A percentile compares a stretch with the other conserved stretches of the same genome.
phyloP scores from a whole-genome alignment of 2,113 vertebrate genomes.

The Vombatus ursinus region DNA sequence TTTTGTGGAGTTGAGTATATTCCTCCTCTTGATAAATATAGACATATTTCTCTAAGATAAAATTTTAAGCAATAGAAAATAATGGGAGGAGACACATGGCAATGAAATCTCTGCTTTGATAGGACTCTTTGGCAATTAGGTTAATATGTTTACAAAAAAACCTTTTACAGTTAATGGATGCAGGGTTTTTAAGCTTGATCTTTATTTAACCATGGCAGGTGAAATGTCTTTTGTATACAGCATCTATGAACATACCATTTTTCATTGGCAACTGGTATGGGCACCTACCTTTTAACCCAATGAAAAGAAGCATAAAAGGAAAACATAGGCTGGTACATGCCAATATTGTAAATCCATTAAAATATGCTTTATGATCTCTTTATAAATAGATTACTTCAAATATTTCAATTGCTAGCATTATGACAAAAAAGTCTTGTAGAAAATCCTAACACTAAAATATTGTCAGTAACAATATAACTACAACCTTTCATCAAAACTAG shows the following conservation, averaged over 20 bases:
- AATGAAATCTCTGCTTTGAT: conserved; percentile 22
- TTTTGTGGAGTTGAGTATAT: background rate
- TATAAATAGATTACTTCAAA: background rate
- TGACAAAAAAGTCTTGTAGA: background rate
- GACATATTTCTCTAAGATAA: conserved; percentile 34
- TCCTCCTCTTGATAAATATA: conserved; percentile 29
- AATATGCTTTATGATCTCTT: background rate
- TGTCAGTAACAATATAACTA: background rate
- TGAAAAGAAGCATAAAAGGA: background rate
- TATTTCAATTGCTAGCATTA: conserved; percentile 6
- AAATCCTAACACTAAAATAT: background rate
- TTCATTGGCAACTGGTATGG: background rate
- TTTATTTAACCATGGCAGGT: conserved; percentile 43
- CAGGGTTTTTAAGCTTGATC: conserved; percentile 46
- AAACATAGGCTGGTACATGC: background rate
- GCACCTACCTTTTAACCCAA: background rate
- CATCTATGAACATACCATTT: background rate
- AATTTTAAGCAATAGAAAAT: conserved; percentile 19
- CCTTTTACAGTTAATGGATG: background rate
- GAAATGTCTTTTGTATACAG: background rate
- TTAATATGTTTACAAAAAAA: conserved; percentile 56
- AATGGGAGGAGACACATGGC: conserved; percentile 30
- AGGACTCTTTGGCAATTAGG: conserved; percentile 25
- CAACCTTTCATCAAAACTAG: background rate
- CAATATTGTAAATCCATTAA: background rate